Evolutionary conservation across 2,113 vertebrate genomes (phyloP).

Genomic region (Gopherus flavomarginatus): DNA sequence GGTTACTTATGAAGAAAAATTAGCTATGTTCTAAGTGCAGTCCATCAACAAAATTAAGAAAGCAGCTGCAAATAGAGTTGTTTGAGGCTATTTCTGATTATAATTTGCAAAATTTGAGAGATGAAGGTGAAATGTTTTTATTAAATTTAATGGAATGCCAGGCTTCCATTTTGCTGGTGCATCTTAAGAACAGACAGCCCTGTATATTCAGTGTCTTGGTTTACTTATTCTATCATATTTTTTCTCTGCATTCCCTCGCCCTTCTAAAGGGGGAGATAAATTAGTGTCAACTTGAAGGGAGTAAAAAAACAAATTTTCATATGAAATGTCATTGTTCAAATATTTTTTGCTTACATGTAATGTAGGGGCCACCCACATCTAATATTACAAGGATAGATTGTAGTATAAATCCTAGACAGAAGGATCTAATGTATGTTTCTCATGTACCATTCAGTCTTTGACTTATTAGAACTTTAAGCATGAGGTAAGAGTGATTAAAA

Average conservation of each 20-base stretch:
- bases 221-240: not conserved
- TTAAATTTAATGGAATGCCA: not conserved
- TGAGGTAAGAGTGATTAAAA: not conserved
- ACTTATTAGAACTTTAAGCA: constrained; percentile 25
- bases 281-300: constrained; percentile 2
- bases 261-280: constrained; percentile 30
- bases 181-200: not conserved
- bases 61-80: not conserved
- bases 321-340: constrained; percentile 46
- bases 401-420: constrained; percentile 48
- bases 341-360: constrained; percentile 43
- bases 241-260: not conserved
- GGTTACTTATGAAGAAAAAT: constrained; percentile 14
- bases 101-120: not conserved
- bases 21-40: not conserved
- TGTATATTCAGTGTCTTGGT: not conserved
- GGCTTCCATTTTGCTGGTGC: not conserved
- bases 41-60: not conserved
- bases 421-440: constrained; percentile 29
- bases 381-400: not conserved
- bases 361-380: constrained; percentile 45
- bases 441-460: not conserved
- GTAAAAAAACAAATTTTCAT: not conserved
- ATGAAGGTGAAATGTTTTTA: not conserved
- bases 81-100: not conserved